Conservation (phyloP, 1,140 invertebrate species). For the Streblospio benedicti region DNA sequence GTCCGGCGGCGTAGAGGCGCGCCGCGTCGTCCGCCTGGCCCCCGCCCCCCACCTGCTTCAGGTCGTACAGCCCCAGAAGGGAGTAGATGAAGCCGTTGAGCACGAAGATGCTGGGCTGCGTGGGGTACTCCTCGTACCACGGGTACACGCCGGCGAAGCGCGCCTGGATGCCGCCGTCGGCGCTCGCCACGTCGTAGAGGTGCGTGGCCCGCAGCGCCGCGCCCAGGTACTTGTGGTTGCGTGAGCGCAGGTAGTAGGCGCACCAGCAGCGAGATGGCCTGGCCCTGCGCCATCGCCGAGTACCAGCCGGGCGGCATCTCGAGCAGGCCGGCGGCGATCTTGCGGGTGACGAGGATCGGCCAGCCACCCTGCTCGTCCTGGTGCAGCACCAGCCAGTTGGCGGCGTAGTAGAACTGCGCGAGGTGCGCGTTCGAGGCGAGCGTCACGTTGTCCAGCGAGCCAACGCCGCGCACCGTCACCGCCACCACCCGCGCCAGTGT, state of each 20-base stretch:
- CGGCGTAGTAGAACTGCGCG: conserved; percentile 81
- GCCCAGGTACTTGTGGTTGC: conserved; percentile 65
- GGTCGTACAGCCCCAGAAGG: conserved; percentile 87
- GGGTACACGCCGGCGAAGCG: conserved; percentile 67
- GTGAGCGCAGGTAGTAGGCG: conserved; percentile 77
- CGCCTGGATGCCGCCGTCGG: conserved; percentile 69
- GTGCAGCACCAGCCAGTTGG: conserved; percentile 82
- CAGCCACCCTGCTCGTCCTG: conserved; percentile 89
- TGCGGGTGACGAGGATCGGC: conserved; percentile 84
- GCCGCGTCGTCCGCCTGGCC: conserved; percentile 19
- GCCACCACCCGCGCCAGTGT: conserved; percentile 22
- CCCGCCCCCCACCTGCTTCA: conserved; percentile 53
- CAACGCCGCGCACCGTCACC: conserved; percentile 61
- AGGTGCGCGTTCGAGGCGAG: conserved; percentile 55
- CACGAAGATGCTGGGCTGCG: conserved; percentile 85
- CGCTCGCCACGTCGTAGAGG: conserved; percentile 65
- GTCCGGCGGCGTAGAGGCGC: conserved; percentile 70
- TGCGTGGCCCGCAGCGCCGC: conserved; percentile 70
- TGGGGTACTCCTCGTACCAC: conserved; percentile 99
- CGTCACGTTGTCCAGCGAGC: conserved; percentile 49
- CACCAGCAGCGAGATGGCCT: conserved; percentile 84
- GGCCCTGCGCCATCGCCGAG: conserved; percentile 96
- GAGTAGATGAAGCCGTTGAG: conserved; percentile 99
- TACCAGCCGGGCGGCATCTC: conserved; percentile 82
- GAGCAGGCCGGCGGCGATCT: conserved; percentile 61